Conservation (phyloP, 2,113 vertebrate species). For the Ondatra zibethicus region DNA sequence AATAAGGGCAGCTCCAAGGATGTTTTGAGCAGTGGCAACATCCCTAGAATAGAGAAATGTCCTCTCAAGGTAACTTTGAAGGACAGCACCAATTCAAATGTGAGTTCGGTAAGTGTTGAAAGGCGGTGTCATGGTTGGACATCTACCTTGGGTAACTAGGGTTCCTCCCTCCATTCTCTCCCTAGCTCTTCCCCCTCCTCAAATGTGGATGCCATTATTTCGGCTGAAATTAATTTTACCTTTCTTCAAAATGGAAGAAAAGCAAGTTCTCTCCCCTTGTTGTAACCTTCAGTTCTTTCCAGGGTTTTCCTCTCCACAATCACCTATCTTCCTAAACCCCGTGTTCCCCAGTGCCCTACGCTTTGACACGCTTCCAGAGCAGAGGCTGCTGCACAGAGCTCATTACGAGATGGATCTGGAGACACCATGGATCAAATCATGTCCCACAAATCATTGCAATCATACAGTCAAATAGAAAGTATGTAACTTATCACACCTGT, state of each 20-base stretch:
- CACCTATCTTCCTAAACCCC: neutral
- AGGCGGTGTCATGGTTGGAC: neutral
- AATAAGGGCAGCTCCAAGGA: neutral
- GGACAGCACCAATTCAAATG: constrained; percentile 8
- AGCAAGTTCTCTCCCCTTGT: neutral
- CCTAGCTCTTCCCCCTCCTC: neutral
- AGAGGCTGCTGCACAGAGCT: constrained; percentile 46
- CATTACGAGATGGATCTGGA: constrained; percentile 46
- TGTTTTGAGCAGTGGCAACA: neutral
- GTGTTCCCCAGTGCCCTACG: neutral
- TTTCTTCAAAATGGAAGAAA: constrained; percentile 54
- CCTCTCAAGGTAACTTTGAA: constrained; percentile 55
- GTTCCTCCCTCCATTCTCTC: neutral
- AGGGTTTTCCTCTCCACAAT: neutral
- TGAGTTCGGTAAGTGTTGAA: neutral
- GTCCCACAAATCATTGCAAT: constrained; percentile 60
- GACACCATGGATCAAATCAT: constrained; percentile 49
- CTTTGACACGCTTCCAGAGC: neutral
- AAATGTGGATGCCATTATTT: neutral
- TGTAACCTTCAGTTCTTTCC: neutral
- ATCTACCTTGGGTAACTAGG: neutral
- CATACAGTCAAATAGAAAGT: neutral
- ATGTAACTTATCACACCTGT: neutral
- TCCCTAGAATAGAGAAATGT: constrained; percentile 38
- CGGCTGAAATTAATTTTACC: constrained; percentile 7